Percentiles rank a stretch among this genome's conserved stretches.
Conservation (phyloP, 2,797 vertebrate species). For the Galaxias olidus region DNA sequence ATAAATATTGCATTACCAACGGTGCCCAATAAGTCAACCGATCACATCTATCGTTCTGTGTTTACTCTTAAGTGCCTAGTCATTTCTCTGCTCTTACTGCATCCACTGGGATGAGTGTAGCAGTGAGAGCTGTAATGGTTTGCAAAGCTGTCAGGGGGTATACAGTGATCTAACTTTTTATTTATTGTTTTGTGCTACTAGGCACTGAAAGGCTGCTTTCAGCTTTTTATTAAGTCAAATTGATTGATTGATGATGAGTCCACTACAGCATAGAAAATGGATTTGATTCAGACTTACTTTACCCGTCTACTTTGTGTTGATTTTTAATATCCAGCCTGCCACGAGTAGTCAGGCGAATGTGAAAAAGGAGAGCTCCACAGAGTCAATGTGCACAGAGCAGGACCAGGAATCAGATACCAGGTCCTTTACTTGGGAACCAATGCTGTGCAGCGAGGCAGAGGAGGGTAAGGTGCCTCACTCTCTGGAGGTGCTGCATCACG, state of each 20-base stretch:
- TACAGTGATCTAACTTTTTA: neutral
- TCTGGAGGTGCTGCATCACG: constrained; percentile 83
- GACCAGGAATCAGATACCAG: constrained; percentile 50
- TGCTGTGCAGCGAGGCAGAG: constrained; percentile 88
- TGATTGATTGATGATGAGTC: too few relatives aligned
- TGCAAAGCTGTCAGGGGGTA: too few relatives aligned
- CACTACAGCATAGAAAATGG: too few relatives aligned
- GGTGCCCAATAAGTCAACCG: too few relatives aligned
- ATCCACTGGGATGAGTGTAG: neutral
- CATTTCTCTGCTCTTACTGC: constrained; percentile 3
- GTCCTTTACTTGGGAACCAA: constrained; percentile 77
- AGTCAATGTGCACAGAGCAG: neutral
- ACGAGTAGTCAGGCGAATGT: constrained; percentile 53
- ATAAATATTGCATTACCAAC: neutral
- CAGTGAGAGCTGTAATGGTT: too few relatives aligned
- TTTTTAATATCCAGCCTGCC: constrained; percentile 58
- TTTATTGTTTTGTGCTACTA: neutral
- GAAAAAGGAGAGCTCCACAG: neutral
- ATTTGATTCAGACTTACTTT: too few relatives aligned
- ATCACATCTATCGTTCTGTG: too few relatives aligned
- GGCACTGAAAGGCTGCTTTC: too few relatives aligned
- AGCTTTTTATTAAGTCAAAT: too few relatives aligned
- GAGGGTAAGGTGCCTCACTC: constrained; percentile 86
- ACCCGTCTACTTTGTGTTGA: neutral
- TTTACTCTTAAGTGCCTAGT: constrained; percentile 20